Evolutionary conservation across 2,888 invertebrate genomes (phyloP).

Genomic region (Harpalus rufipes): DNA sequence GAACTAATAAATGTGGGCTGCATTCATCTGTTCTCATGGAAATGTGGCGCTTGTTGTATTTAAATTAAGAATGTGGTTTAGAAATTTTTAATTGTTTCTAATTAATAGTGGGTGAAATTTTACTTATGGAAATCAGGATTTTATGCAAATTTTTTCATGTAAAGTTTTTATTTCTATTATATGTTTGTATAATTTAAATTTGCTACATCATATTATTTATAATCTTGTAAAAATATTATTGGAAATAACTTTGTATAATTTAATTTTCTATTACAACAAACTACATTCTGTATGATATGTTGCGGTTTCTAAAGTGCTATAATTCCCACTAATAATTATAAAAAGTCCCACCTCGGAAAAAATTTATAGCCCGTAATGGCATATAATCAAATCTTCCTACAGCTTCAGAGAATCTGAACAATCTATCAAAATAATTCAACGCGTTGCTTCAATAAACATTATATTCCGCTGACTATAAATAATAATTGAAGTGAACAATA

Average conservation of each 20-base stretch:
- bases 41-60: slow-evolving; percentile 39
- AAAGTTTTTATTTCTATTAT: no score
- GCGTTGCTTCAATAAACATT: slow-evolving; percentile 51
- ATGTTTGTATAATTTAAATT: no score
- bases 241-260: background rate
- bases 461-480: slow-evolving; percentile 36
- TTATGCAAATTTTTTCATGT: slow-evolving; percentile 34
- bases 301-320: slow-evolving; percentile 1
- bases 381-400: slow-evolving; percentile 32
- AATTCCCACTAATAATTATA: slow-evolving; percentile 16
- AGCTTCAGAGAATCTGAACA: slow-evolving; percentile 26
- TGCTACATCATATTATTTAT: no score
- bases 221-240: no score
- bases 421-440: slow-evolving; percentile 45
- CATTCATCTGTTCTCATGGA: slow-evolving; percentile 18
- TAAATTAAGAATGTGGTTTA: slow-evolving; percentile 30
- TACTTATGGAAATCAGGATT: slow-evolving; percentile 28
- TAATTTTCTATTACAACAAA: background rate
- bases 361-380: slow-evolving; percentile 29
- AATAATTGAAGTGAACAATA: slow-evolving; percentile 47
- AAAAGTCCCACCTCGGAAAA: background rate
- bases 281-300: background rate
- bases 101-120: slow-evolving; percentile 34
- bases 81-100: slow-evolving; percentile 46
- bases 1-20: slow-evolving; percentile 15